Evolutionary conservation across 64 coral and sea anemone species (phyloP).

Genomic region (Montipora cactus): DNA sequence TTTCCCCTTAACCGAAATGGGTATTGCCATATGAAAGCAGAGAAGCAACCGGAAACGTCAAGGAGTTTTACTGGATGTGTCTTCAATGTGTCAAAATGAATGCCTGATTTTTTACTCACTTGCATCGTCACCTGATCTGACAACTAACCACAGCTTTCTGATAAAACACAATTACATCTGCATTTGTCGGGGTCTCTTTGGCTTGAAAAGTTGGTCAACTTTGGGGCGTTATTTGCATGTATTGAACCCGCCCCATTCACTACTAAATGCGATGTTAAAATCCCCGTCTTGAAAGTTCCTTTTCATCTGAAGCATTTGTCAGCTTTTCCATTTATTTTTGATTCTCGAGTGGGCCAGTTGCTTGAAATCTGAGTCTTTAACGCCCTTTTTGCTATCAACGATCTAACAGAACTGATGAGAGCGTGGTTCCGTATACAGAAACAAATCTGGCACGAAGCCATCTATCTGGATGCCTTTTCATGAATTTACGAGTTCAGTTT

Average conservation of each 20-base stretch:
- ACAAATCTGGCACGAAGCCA: not conserved
- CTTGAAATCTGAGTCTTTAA: not conserved
- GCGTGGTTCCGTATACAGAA: not conserved
- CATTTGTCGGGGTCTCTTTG: not conserved
- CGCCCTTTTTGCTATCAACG: not conserved
- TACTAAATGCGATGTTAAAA: not conserved
- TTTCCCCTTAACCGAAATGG: too few relatives aligned
- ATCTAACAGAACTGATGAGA: not conserved
- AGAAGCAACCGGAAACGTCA: too few relatives aligned
- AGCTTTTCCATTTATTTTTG: not conserved
- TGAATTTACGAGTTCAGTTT: too few relatives aligned
- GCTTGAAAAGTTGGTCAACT: not conserved
- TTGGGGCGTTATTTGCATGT: not conserved
- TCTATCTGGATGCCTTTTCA: too few relatives aligned
- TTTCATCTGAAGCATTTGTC: not conserved
- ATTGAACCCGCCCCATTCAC: not conserved
- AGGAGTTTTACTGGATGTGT: too few relatives aligned
- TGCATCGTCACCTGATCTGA: too few relatives aligned
- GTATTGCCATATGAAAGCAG: too few relatives aligned
- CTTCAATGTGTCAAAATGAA: too few relatives aligned
- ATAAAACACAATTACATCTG: not conserved
- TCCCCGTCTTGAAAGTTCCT: not conserved
- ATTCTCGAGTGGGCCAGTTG: not conserved
- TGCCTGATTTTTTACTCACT: not conserved
- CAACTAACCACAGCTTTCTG: not conserved